Evolutionary conservation across 1,140 invertebrate species (phyloP), one percentile per base, ranked within the genome.

Genomic region (Brachionus plicatilis): DNA sequence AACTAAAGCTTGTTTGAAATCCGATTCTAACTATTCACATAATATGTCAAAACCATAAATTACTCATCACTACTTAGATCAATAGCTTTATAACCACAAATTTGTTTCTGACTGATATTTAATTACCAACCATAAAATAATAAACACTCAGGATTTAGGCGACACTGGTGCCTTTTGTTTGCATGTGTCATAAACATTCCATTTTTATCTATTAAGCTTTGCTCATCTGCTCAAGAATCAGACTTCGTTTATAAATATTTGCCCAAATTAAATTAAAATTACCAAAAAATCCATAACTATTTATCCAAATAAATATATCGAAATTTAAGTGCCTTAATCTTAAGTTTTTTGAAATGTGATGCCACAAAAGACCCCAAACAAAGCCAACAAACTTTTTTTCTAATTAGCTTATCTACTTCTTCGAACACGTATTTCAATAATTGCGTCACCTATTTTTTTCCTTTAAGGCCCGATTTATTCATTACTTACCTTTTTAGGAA

Each of bases 321-420:
- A 41, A 68, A 24, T 60, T 60, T 29, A 29, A 29, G 66, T 33
- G 27, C 24, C 8, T 29, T 68, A 68, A 68, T 68, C 66, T 68
- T 68, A 68, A 68, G 33, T 68, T 47, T 33, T 68, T 68, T 68
- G 66, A 68, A 68, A 68, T 68, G 33, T 68, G 66, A 68, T 68
- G 66, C 66, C 33, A 68, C 66, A 68, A 68, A 68, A 68, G 66
- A 68, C 20, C 27, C 66, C 12, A 29, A 33, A 33, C 33, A 14
- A 33, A 41, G 66, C 66, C 33, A 68, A 68, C 33, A 68, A 68
- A 68, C 29, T 68, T 68, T 27, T n/a, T 68, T 27, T 5, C 33
- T 68, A 7, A 29, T 68, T 68, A 68, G 27, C 27, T 68, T 68
- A 29, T 68, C 33, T 41, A 11, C n/a, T n/a, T 68, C 27, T 68